phyloP scores from a whole-genome alignment of 2,888 invertebrate genomes.

The Parnassius apollo region DNA sequence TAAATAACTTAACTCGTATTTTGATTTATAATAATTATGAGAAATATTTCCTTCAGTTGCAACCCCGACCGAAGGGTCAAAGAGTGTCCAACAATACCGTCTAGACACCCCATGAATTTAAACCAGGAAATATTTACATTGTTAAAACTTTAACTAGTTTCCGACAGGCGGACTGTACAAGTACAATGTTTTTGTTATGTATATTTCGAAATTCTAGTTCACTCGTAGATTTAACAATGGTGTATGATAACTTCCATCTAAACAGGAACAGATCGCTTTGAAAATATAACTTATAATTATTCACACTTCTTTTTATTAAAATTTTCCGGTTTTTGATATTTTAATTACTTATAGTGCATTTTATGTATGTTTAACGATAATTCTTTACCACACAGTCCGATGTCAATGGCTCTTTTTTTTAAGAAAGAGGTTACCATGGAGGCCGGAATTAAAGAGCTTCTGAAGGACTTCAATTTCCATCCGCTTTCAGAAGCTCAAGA shows the following conservation, averaged over 20 bases:
- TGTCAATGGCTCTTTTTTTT: too few species aligned
- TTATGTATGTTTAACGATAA: too few species aligned
- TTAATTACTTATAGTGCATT: too few species aligned
- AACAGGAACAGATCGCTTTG: not conserved
- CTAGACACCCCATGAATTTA: constrained; percentile 14
- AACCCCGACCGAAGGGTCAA: constrained; percentile 5
- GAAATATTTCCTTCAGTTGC: too few species aligned
- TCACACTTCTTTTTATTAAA: not conserved
- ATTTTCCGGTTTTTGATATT: too few species aligned
- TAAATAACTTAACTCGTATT: too few species aligned
- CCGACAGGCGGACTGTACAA: constrained; percentile 6
- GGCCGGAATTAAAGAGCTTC: too few species aligned
- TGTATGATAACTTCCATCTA: constrained; percentile 10
- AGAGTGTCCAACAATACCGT: constrained; percentile 13
- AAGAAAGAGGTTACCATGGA: too few species aligned
- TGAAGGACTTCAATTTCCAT: too few species aligned
- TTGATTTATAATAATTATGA: too few species aligned
- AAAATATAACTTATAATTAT: not conserved
- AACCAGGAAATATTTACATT: constrained; percentile 3
- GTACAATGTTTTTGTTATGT: constrained; percentile 6
- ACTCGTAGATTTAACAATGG: constrained; percentile 7
- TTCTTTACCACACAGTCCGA: too few species aligned
- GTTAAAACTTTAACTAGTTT: constrained; percentile 16
- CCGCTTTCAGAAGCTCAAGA: too few species aligned
- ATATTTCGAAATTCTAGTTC: not conserved